Conservation (phyloP, 2,797 vertebrate species). For the Melanitta fusca region DNA sequence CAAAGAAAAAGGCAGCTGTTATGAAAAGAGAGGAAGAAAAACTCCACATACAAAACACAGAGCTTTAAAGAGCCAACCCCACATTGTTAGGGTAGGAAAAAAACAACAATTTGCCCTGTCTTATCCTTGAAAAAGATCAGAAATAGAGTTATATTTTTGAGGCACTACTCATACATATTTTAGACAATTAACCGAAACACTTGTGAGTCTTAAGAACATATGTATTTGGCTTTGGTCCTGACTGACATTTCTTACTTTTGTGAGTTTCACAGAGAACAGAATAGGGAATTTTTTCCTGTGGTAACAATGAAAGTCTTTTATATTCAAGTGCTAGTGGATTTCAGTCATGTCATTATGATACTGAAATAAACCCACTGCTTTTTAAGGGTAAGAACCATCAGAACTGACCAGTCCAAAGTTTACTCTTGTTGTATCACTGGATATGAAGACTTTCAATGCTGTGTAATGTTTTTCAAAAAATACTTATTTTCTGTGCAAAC, state of each 20-base stretch:
- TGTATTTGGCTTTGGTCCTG: neutral
- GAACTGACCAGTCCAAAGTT: neutral
- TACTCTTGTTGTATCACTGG: neutral
- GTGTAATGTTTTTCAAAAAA: neutral
- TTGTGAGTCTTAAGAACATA: neutral
- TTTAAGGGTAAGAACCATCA: neutral
- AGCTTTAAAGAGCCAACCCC: slow-evolving; percentile 19
- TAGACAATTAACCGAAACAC: neutral
- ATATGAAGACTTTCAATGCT: neutral
- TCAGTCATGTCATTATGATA: neutral
- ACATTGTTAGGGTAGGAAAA: neutral
- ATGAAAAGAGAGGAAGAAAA: slow-evolving; percentile 50
- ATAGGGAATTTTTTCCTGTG: neutral
- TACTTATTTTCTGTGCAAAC: neutral
- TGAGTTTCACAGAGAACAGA: neutral
- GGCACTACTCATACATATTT: neutral
- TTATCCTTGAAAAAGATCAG: slow-evolving; percentile 2
- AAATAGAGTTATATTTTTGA: neutral
- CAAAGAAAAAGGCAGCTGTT: slow-evolving; percentile 52
- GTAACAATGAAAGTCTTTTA: neutral
- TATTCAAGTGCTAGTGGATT: neutral
- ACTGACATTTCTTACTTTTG: neutral
- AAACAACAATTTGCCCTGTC: neutral
- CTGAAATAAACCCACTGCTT: neutral
- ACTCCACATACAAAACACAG: slow-evolving; percentile 12